Percentiles rank a stretch among this genome's conserved stretches.
Conservation (phyloP, 2,797 vertebrate species). For the Triplophysa bombifrons region DNA sequence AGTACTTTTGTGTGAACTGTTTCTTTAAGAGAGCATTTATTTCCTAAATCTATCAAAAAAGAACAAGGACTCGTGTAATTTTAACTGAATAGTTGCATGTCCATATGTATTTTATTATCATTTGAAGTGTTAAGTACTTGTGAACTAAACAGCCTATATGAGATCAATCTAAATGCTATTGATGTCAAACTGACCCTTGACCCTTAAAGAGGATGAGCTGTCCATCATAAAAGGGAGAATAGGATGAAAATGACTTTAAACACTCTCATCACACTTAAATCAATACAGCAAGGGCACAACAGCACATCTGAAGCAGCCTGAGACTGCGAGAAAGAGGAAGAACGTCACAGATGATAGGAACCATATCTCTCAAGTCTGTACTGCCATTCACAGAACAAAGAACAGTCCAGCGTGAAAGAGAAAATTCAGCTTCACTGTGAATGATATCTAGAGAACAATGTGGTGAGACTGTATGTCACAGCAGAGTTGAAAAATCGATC, state of each 20-base stretch:
- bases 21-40: background rate
- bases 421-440: slow-evolving; percentile 7
- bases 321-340: background rate
- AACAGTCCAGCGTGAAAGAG: slow-evolving; percentile 6
- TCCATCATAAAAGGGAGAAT: slow-evolving; percentile 1
- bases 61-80: no score
- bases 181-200: background rate
- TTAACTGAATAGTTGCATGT: background rate
- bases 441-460: background rate
- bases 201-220: background rate
- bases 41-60: background rate
- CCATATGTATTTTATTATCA: background rate
- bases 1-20: no score
- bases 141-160: background rate
- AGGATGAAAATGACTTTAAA: slow-evolving; percentile 5
- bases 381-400: slow-evolving; percentile 9
- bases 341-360: background rate
- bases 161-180: slow-evolving; percentile 44
- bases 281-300: background rate
- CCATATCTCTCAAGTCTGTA: background rate
- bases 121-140: background rate
- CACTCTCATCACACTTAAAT: slow-evolving; percentile 5
- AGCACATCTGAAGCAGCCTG: background rate
- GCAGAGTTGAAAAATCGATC: background rate
- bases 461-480: background rate